Evolutionary conservation across 2,113 vertebrate species (phyloP), one percentile per base, ranked within the genome.

Genomic region (Lophura nycthemera): DNA sequence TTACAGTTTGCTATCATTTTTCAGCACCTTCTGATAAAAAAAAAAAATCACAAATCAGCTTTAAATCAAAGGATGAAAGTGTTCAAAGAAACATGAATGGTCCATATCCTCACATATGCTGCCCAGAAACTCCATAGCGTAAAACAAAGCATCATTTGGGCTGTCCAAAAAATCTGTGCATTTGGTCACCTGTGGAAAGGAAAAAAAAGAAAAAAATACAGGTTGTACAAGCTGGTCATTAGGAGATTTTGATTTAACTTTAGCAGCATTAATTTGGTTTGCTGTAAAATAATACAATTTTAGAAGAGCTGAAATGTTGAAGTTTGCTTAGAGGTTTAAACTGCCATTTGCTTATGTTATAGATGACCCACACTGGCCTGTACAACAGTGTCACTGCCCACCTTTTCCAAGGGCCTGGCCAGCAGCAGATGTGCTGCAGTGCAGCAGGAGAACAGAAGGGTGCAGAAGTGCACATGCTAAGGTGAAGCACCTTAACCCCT

Each of bases 341-440:
- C 25, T 73, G 79, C 34, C n/a, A 13, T 81, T 83, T n/a, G 7
- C 13, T 78, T 17, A 34, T 5, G 6, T 75, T 69, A 60, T 20
- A 52, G 61, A 29, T 22, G 69, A 40, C 18, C 30, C 8, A 48
- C 6, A 24, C 19, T 48, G 29, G 40, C 75, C 54, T 47, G 11
- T 25, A 24, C 29, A 34, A 6, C 29, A 15, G 5, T 2, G 8
- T 14, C 50, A 60, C 16, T 71, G 10, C 38, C 10, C 36, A 32
- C 21, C 0, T 1, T 45, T 12, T 66, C 42, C 50, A n/a, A 42
- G 45, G 0, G 14, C 54, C 22, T 0, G 0, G 21, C 8, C 9
- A n/a, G 20, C 47, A 45, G 42, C 1, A 4, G 43, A 12, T 30
- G 17, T 0, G 0, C 13, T 36, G 25, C 30, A 42, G 14, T n/a